phyloP scores from a whole-genome alignment of 92 coral and sea anemone species.

The Epizoanthus scotinus region DNA sequence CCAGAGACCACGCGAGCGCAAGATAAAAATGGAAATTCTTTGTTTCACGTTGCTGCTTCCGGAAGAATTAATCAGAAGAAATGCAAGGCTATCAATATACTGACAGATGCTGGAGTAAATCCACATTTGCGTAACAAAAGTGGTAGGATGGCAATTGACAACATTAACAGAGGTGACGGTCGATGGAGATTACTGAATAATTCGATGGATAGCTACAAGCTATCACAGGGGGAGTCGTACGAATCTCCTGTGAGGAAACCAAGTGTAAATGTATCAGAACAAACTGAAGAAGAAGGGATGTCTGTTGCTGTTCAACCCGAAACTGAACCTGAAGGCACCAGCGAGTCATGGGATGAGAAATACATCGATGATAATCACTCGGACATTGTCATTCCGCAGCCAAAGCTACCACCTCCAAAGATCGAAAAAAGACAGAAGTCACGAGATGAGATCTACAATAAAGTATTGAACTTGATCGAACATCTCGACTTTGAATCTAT shows the following conservation, averaged over 20 bases:
- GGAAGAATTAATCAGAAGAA: conserved; percentile 49
- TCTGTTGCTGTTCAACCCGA: conserved; percentile 17
- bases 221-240: neutral
- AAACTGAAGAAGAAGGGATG: neutral
- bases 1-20: conserved; percentile 49
- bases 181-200: conserved; percentile 58
- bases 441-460: conserved; percentile 4
- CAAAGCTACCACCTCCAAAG: conserved; percentile 8
- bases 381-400: neutral
- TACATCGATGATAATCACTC: neutral
- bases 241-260: neutral
- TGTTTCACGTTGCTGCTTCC: conserved; percentile 54
- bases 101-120: conserved; percentile 57
- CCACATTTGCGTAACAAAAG: conserved; percentile 54
- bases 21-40: conserved; percentile 49
- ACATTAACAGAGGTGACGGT: conserved; percentile 38
- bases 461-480: conserved; percentile 24
- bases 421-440: conserved; percentile 22
- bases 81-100: conserved; percentile 52
- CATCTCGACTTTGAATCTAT: conserved; percentile 25
- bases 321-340: neutral
- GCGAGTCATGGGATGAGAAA: conserved; percentile 6
- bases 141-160: conserved; percentile 43
- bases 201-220: conserved; percentile 44
- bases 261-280: conserved; percentile 1